Percentiles rank a stretch among this genome's conserved stretches.
Evolutionary conservation across 2,113 vertebrate species (phyloP).

Genomic region (Anthoscopus minutus): DNA sequence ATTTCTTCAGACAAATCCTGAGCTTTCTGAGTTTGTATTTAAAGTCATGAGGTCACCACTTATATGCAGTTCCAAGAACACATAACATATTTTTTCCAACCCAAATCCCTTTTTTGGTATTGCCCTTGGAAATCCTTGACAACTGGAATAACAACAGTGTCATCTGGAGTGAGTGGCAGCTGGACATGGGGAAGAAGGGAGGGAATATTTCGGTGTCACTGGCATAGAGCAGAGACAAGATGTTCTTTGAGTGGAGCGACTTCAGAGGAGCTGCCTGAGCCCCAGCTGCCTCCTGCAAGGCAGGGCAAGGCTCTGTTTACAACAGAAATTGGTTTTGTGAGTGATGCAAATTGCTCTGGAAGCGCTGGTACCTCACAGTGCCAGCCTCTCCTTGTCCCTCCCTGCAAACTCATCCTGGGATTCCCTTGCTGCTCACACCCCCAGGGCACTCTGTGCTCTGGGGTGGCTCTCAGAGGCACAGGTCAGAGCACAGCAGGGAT

Average conservation of each 20-base stretch:
- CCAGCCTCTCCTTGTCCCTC: neutral
- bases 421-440: neutral
- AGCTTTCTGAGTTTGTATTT: conserved; percentile 19
- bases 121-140: conserved; percentile 23
- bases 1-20: conserved; percentile 1
- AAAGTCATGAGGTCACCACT: conserved; percentile 46
- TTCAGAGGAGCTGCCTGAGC: neutral
- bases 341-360: neutral
- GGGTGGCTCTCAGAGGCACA: neutral
- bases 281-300: neutral
- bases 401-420: neutral
- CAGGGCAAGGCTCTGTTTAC: neutral
- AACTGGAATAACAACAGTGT: conserved; percentile 9
- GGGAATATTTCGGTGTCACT: neutral
- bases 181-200: neutral
- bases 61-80: conserved; percentile 49
- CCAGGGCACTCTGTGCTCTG: neutral
- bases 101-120: conserved; percentile 56
- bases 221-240: neutral
- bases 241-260: neutral
- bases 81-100: conserved; percentile 40
- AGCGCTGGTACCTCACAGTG: neutral
- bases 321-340: neutral
- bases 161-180: conserved; percentile 26
- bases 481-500: neutral